Percentiles rank a stretch among this genome's conserved stretches.
phyloP scores from a whole-genome alignment of 2,113 vertebrate genomes.

The Phodopus roborovskii region DNA sequence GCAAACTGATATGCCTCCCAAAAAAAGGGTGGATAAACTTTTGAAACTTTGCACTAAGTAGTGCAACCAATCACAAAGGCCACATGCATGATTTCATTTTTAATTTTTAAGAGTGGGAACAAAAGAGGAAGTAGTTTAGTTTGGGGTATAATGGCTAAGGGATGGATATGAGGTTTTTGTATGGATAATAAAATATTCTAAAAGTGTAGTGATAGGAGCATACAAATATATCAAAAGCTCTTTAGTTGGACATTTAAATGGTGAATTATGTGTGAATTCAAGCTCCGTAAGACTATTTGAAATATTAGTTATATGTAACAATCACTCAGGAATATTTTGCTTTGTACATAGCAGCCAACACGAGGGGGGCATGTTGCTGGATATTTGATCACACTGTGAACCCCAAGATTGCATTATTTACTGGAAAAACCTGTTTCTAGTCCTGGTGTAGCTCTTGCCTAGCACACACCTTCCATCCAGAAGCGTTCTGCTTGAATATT shows the following conservation, averaged over 20 bases:
- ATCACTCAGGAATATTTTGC: background rate
- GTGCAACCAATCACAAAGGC: background rate
- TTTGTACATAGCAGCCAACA: background rate
- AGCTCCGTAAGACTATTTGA: background rate
- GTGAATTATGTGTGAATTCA: background rate
- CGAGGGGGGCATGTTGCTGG: background rate
- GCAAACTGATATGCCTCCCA: background rate
- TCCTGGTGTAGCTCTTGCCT: background rate
- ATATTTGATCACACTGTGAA: background rate
- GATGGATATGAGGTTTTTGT: background rate
- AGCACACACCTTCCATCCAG: background rate
- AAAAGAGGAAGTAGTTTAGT: background rate
- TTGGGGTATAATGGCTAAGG: background rate
- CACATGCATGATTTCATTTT: background rate
- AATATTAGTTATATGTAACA: background rate
- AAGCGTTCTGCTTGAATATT: background rate
- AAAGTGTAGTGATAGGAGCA: background rate
- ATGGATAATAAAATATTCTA: background rate
- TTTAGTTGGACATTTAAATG: background rate
- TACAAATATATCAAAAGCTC: background rate
- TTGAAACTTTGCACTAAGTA: background rate
- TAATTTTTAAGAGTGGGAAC: background rate
- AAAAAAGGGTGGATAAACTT: background rate
- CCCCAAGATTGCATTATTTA: background rate
- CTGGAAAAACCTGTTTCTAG: background rate